Percentiles rank a stretch among this genome's conserved stretches.
Evolutionary conservation across 2,888 invertebrate genomes (phyloP).

Genomic region (Digitonthophagus gazella): DNA sequence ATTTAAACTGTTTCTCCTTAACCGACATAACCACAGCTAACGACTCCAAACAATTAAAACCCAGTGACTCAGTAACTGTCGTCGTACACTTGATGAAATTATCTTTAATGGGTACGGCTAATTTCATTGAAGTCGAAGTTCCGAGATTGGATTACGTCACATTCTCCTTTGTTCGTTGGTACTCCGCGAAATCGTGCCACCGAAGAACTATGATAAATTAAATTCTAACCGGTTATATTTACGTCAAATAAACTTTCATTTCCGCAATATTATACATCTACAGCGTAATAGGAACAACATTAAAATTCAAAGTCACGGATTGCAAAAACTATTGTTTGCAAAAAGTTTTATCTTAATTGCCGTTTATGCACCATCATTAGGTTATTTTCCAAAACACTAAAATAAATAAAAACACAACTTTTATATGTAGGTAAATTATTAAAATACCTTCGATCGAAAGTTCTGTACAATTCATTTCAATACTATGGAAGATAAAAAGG

Average conservation of each 20-base stretch:
- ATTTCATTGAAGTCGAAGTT: conserved; percentile 12
- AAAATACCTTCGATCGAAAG: too few relatives aligned
- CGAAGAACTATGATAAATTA: neutral
- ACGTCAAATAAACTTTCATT: too few relatives aligned
- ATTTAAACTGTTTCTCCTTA: neutral
- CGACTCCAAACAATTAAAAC: conserved; percentile 1
- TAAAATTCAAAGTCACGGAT: too few relatives aligned
- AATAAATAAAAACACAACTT: too few relatives aligned
- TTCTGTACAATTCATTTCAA: too few relatives aligned
- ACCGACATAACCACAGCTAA: neutral
- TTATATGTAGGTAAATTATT: too few relatives aligned
- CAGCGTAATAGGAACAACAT: neutral
- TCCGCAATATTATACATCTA: too few relatives aligned
- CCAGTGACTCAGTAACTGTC: conserved; percentile 4
- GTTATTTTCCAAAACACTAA: too few relatives aligned
- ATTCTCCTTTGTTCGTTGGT: neutral
- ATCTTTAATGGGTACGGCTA: conserved; percentile 12
- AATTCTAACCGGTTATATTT: neutral
- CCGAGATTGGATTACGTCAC: conserved; percentile 19
- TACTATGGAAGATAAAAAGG: neutral
- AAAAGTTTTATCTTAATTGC: neutral
- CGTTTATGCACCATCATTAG: too few relatives aligned
- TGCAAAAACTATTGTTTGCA: neutral
- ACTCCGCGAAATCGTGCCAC: neutral
- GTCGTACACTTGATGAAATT: neutral